Evolutionary conservation across 2,113 vertebrate species (phyloP).

Genomic region (Sebastes schlegelii): DNA sequence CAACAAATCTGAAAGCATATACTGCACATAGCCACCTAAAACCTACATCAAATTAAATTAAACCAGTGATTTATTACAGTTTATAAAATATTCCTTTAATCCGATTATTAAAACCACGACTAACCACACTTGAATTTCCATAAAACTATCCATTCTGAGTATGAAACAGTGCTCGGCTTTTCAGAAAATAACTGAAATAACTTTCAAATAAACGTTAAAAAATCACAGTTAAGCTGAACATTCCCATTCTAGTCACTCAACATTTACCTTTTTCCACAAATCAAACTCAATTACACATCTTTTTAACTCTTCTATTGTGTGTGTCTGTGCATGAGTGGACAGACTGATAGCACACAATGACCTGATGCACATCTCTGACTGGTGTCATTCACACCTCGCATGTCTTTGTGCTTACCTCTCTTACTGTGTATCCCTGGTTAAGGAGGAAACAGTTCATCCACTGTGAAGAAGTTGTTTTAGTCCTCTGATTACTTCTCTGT

Average conservation of each 20-base stretch:
- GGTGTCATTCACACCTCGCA: conserved; percentile 5
- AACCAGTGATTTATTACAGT: neutral
- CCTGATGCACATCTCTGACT: neutral
- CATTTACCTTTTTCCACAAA: neutral
- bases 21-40: neutral
- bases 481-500: conserved; percentile 18
- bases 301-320: neutral
- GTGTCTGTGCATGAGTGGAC: neutral
- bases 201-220: neutral
- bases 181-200: neutral
- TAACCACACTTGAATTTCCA: neutral
- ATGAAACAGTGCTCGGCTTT: neutral
- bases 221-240: neutral
- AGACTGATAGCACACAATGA: neutral
- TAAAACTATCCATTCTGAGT: neutral
- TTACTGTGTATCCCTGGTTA: conserved; percentile 3
- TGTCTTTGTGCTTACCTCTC: conserved; percentile 51
- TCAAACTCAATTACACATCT: neutral
- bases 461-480: neutral
- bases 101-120: neutral
- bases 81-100: neutral
- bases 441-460: conserved; percentile 41
- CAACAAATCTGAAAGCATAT: neutral
- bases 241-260: neutral
- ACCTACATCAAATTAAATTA: neutral